Evolutionary conservation across 2,888 invertebrate species (phyloP), one percentile per base, ranked within the genome.

Genomic region (Habrosyne pyritoides): DNA sequence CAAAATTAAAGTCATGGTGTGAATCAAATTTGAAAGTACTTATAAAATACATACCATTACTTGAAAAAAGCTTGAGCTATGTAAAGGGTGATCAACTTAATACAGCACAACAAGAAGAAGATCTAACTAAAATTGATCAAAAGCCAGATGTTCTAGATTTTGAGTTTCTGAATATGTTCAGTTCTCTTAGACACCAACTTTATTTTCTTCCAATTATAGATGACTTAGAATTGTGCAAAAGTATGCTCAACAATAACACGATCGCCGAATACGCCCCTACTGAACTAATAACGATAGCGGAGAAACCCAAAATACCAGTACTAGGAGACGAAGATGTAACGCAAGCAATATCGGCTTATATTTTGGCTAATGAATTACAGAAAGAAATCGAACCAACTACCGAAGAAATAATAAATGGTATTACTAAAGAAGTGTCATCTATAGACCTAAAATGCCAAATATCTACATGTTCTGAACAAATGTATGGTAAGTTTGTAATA

Each of bases 401-500:
- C 30, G 89, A 91, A 57, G 93, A 94, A 67, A 56, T 93, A 54
- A 80, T 89, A 60, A 80, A 83, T 57, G 84, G 89, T 74, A 72
- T 94, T 21, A 67, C 73, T 8, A 81, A 73, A 36, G 67, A 77
- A 8, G 79, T 94, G 52, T 75, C 71, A 63, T 64, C 67, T 47
- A 77, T 90, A 46, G 93, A 94, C 66, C 69, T 73, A 24, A 66
- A 82, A 59, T 70, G 77, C 57, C 62, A 77, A 64, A 63, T 79
- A 67, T 54, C 72, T 54, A 77, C 84, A 53, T 71, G 78, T 56
- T 66, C 53, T 54, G 73, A 82, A 26, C 59, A 76, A 49, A 65
- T 59, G 28, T 91, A 90, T 72, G 92, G 93, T 21, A 94, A 94
- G 65, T 95, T 93, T 90, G 91, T 95, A 60, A 82, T 95, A 53